These are phyloP conservation scores for Pampusana beccarii DNA, from an alignment of 2,113 vertebrate genomes.

Conservation along the genomic window DNA sequence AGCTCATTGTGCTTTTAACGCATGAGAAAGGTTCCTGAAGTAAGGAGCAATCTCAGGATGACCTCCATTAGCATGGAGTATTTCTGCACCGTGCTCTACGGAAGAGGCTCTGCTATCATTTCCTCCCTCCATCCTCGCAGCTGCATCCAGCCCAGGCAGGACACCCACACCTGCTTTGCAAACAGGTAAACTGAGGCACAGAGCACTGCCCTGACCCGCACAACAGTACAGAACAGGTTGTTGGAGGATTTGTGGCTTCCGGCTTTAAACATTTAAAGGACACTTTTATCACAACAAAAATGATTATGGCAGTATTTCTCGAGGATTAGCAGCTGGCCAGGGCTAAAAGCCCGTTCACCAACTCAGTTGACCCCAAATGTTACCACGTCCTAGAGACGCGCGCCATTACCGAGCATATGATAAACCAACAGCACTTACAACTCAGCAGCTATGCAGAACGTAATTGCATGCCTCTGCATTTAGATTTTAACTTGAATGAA, in stretches of 20 bases:
- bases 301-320: neutral
- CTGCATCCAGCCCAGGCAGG: neutral
- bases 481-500: neutral
- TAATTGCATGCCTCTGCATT: neutral
- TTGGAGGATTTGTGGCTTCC: neutral
- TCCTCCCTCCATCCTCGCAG: neutral
- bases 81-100: fast-evolving
- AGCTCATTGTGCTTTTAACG: neutral
- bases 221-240: neutral
- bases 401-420: neutral
- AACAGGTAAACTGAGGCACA: neutral
- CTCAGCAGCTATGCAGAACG: neutral
- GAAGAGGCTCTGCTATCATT: neutral
- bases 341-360: neutral
- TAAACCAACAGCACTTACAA: neutral
- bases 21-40: fast-evolving
- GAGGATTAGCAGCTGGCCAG: neutral
- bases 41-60: neutral
- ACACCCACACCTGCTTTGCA: neutral
- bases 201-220: neutral
- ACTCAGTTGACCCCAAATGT: neutral
- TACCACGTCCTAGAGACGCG: neutral
- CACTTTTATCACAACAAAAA: neutral
- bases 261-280: neutral
- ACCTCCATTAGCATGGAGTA: fast-evolving